A percentile compares a stretch with the other conserved stretches of the same genome.
These are phyloP conservation scores for Corythornis cristatus DNA, from an alignment of 2,113 vertebrate genomes.

Conservation along the genomic window DNA sequence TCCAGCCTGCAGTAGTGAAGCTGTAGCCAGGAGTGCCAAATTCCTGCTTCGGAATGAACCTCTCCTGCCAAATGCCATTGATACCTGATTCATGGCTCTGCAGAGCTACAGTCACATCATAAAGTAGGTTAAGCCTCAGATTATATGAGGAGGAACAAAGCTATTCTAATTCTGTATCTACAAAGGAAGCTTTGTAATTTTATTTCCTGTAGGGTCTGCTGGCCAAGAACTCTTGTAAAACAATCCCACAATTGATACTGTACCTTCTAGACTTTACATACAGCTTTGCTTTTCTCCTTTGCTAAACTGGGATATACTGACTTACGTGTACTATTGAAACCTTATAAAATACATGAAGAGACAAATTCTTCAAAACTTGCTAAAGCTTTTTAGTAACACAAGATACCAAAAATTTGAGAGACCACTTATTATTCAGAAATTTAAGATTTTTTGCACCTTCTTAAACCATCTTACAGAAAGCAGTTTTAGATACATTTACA, in stretches of 20 bases:
- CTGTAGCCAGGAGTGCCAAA: background rate
- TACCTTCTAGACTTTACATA: background rate
- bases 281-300: background rate
- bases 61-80: background rate
- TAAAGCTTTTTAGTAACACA: background rate
- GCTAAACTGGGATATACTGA: background rate
- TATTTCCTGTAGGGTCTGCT: background rate
- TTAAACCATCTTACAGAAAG: background rate
- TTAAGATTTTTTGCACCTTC: background rate
- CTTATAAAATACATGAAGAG: background rate
- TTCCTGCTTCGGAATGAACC: background rate
- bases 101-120: background rate
- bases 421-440: fast-evolving
- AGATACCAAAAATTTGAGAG: background rate
- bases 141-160: background rate
- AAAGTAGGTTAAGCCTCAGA: background rate
- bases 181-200: background rate
- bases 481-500: background rate
- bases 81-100: background rate
- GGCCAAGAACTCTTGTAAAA: background rate
- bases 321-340: background rate
- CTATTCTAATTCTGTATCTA: background rate
- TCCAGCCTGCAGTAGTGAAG: background rate
- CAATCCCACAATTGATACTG: background rate
- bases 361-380: background rate